These are phyloP conservation scores for Grus americana DNA, from an alignment of 2,113 vertebrate genomes.

Conservation along the genomic window DNA sequence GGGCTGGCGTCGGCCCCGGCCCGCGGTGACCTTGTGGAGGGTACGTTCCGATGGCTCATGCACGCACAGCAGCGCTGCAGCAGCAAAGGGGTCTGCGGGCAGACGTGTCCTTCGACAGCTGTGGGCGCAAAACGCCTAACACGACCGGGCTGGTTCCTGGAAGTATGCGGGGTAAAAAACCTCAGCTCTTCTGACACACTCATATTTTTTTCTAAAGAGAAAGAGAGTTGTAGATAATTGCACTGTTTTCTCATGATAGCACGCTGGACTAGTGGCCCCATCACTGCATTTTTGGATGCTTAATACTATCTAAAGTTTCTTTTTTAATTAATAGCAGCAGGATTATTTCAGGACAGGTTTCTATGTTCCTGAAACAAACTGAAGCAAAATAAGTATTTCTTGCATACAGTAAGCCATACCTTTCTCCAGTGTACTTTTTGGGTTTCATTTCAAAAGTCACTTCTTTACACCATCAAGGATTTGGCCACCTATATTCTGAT, in stretches of 20 bases:
- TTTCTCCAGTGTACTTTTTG: background rate
- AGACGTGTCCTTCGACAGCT: background rate
- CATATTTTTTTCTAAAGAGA: rapidly evolving
- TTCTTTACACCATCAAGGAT: background rate
- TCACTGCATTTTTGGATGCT: background rate
- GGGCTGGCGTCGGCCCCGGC: too few relatives aligned
- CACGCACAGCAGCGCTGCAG: too few relatives aligned
- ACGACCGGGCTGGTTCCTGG: too few relatives aligned
- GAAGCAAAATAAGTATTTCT: background rate
- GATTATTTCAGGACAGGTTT: background rate
- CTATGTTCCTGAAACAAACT: background rate
- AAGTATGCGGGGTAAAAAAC: rapidly evolving
- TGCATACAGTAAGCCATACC: rapidly evolving
- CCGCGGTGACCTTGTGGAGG: too few relatives aligned
- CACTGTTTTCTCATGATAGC: rapidly evolving
- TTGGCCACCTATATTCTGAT: background rate
- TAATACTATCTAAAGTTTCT: background rate
- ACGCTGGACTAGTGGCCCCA: rapidly evolving
- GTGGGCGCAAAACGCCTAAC: rapidly evolving
- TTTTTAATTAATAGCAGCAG: background rate
- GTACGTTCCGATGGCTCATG: too few relatives aligned
- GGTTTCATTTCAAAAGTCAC: background rate
- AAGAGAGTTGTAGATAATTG: background rate
- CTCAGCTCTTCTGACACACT: background rate
- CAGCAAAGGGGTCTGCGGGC: too few relatives aligned